A percentile compares a stretch with the other conserved stretches of the same genome.
phyloP scores from a whole-genome alignment of 2,888 invertebrate genomes.

The Papilio protenor region DNA sequence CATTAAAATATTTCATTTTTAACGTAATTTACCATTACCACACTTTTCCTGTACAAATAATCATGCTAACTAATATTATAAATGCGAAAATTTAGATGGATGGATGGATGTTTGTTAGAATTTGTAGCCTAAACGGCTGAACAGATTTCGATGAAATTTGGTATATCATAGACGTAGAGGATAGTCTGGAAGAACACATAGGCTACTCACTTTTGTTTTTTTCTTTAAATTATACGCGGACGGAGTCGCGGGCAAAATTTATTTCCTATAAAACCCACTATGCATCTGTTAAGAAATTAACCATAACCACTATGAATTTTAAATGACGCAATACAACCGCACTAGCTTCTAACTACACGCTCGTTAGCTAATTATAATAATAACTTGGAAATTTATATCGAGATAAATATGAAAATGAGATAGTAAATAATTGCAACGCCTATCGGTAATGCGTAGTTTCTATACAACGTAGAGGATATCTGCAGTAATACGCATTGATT shows the following conservation, averaged over 20 bases:
- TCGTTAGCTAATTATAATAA: constrained; percentile 10
- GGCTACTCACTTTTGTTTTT: too few relatives aligned
- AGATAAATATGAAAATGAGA: constrained; percentile 3
- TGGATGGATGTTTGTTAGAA: too few relatives aligned
- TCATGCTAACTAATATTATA: too few relatives aligned
- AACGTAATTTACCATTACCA: neutral
- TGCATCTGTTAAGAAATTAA: neutral
- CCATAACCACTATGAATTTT: neutral
- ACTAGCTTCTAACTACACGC: neutral
- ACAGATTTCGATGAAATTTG: too few relatives aligned
- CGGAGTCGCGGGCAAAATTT: too few relatives aligned
- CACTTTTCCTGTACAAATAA: neutral
- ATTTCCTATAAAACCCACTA: neutral
- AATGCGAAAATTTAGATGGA: too few relatives aligned
- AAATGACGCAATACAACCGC: constrained; percentile 13
- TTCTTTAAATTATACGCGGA: too few relatives aligned
- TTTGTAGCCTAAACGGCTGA: too few relatives aligned
- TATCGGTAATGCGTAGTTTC: constrained; percentile 4
- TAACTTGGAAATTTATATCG: constrained; percentile 4
- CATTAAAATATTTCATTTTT: too few relatives aligned
- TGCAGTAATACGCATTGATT: neutral
- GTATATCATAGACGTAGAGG: too few relatives aligned
- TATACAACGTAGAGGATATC: constrained; percentile 1
- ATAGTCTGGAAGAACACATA: too few relatives aligned
- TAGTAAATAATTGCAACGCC: neutral